Base-by-base conservation (phyloP, 2,113 vertebrate species). In the Gallinago undulata region DNA sequence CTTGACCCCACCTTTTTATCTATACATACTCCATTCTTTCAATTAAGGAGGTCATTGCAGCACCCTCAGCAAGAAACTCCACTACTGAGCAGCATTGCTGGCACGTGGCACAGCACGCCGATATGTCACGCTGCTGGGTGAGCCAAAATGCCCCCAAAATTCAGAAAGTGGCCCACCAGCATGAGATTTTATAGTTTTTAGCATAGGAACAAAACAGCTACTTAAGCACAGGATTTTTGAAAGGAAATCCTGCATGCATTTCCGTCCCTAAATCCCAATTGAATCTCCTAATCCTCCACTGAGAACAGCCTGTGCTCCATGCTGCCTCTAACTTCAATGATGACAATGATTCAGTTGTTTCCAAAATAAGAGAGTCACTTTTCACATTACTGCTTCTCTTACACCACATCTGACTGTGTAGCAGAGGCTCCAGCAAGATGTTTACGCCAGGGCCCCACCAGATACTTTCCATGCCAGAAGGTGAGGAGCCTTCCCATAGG, bases 301-400 rank as follows among this genome's bases (percentile, higher is more conserved):
- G 2, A 73, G 96, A 90, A 95, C 95, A 94, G 84, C 64, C 55
- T 90, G 91, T 93, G 78, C 84, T 91, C 85, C 66, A 64, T 13
- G 0, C 33, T 0, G 0, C 57, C 35, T 78, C 64, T 33, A 84
- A 59, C 55, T 72, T 80, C 2, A 5, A 87, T 4, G 25, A 72
- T 2, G 23, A 90, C 81, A 93, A 89, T 19, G 30, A 64, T 87
- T 80, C 63, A 9, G 33, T 91, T 85, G 75, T 87, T 96, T 88
- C 62, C 37, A 53, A 39, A 76, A 57, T 33, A 87, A 6, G 18
- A 89, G 48, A 76, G 45, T 31, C 30, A 25, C 23, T 74, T 89
- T 82, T 59, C 25, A n/a, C 33, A 12, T 62, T 63, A 48, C 35
- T 63, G 27, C 41, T 87, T 60, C 22, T 77, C 84, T 94, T 62